These are phyloP conservation scores for Crematogaster levior DNA, from an alignment of 2,888 invertebrate species.

Conservation along the genomic window DNA sequence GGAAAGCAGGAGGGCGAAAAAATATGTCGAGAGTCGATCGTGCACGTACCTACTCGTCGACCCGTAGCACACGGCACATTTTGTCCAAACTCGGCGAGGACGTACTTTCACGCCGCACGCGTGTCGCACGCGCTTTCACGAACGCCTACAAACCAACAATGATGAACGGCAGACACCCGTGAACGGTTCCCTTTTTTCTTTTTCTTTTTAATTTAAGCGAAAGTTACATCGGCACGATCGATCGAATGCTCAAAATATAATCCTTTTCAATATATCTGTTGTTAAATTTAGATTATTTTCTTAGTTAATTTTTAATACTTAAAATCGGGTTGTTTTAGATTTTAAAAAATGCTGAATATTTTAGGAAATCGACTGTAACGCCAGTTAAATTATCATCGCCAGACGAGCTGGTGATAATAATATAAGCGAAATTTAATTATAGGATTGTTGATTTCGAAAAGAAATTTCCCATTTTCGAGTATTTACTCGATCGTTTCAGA, in stretches of 20 bases:
- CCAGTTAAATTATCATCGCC: background rate
- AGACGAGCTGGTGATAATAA: background rate
- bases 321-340: background rate
- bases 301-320: background rate
- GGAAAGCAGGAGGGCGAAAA: slow-evolving; percentile 3
- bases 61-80: slow-evolving; percentile 46
- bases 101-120: slow-evolving; percentile 70
- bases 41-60: background rate
- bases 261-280: background rate
- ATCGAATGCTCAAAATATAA: background rate
- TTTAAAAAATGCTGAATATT: background rate
- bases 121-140: slow-evolving; percentile 60
- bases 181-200: slow-evolving; percentile 24
- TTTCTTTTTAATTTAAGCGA: background rate
- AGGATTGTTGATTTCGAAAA: background rate
- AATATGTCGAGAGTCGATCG: slow-evolving; percentile 36
- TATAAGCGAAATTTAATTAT: background rate
- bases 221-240: background rate
- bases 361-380: background rate
- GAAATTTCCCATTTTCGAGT: background rate
- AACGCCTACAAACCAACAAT: background rate
- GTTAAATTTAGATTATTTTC: slow-evolving; percentile 10
- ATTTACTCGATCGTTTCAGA: slow-evolving; percentile 6
- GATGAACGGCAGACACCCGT: slow-evolving; percentile 59
- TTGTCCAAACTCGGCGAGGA: slow-evolving; percentile 71